Conservation (phyloP, 2,888 invertebrate species). For the Uropetala carovei region DNA sequence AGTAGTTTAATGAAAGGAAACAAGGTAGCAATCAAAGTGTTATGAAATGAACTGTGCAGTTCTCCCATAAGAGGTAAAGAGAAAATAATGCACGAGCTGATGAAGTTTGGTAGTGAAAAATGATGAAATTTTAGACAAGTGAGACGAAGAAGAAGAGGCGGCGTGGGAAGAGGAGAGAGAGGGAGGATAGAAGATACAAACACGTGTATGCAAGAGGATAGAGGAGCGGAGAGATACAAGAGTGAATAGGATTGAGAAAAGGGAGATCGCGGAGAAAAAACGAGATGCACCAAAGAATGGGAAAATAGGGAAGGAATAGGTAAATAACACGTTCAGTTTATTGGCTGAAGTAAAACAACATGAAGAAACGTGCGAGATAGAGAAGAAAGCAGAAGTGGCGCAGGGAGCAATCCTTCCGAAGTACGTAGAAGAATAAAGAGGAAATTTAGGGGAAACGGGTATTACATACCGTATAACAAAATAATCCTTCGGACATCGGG, state of each 20-base stretch:
- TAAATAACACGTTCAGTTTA: neutral
- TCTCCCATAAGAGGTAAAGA: neutral
- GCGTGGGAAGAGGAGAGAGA: neutral
- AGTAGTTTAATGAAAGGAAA: neutral
- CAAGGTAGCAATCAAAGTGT: neutral
- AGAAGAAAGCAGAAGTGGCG: neutral
- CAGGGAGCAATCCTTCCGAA: neutral
- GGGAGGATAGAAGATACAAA: neutral
- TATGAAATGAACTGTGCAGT: neutral
- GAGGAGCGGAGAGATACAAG: neutral
- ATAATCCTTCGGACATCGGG: neutral
- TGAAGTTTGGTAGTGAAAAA: neutral
- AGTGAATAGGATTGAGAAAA: neutral
- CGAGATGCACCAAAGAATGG: neutral
- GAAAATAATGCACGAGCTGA: slow-evolving; percentile 39
- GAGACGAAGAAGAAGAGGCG: neutral
- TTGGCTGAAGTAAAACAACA: neutral
- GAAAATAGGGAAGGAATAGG: neutral
- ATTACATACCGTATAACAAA: neutral
- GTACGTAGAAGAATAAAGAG: neutral
- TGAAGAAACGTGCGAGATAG: neutral
- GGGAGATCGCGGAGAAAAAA: neutral
- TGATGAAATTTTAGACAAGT: too few relatives aligned
- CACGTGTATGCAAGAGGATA: neutral
- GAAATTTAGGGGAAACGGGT: neutral